Base-by-base conservation (phyloP, 1,140 invertebrate genomes). In the Brachionus calyciflorus region DNA sequence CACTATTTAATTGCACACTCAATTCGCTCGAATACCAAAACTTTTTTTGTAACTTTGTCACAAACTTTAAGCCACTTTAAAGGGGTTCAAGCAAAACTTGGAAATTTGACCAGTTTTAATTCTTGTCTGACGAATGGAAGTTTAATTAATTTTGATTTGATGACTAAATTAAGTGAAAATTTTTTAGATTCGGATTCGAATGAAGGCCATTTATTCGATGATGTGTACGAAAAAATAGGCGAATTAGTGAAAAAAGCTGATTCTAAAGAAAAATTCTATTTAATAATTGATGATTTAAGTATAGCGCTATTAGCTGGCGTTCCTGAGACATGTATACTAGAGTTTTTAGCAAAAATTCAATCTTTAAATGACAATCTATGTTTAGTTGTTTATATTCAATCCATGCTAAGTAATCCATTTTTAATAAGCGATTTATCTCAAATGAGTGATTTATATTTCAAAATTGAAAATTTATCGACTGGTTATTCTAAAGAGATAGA, bases 31-130 rank as follows among this genome's bases (percentile, higher is more conserved):
- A 65, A 65, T 65, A 19, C n/a, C 21, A 65, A 65, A 65, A 65
- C 60, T 10, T 30, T 65, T 44, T 65, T 65, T 44, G 19, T 65
- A 17, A 41, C 17, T 14, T 24, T 65, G 1, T 65, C 46, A 14
- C 69, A 73, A 55, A 73, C 46, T 14, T 24, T 73, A n/a, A 37
- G 69, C 19, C 69, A 73, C 41, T 73, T 28, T 17, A 73, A 73
- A 73, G 46, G 69, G 12, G 69, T 73, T 4, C 69, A 73, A 41
- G 69, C 69, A 3, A 73, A 73, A 30, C 46, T 73, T 17, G 69
- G 69, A 7, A 51, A 55, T 26, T 51, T 19, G 46, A 21, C 33
- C 10, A 5, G 9, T 44, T 65, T 65, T 6, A 65, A 21, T 9
- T 2, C 17, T 7, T 9, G 19, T 65, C 19, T 65, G 24, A 65